Conservation (phyloP, 23 tunicate genomes). For the Trididemnum nubilum region DNA sequence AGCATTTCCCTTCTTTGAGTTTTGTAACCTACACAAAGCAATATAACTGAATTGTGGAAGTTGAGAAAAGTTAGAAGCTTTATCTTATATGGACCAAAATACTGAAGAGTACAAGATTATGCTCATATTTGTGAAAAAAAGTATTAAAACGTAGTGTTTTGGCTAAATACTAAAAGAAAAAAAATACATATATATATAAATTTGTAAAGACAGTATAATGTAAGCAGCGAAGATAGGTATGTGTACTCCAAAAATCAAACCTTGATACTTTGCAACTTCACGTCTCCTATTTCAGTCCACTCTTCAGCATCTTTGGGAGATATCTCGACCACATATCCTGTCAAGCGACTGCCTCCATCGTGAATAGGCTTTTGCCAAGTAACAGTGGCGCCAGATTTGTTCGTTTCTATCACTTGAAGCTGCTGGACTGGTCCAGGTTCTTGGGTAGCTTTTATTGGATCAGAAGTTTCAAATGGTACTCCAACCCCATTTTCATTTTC, state of each 20-base stretch:
- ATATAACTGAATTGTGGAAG: neutral
- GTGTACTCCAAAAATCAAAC: too few species aligned
- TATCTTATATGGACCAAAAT: slow-evolving; percentile 6
- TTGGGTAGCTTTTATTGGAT: slow-evolving; percentile 80
- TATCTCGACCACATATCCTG: slow-evolving; percentile 73
- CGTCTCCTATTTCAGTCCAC: slow-evolving; percentile 66
- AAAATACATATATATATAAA: too few species aligned
- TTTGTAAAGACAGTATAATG: too few species aligned
- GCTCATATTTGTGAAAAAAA: neutral
- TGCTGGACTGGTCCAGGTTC: slow-evolving; percentile 84
- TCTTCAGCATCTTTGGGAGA: slow-evolving; percentile 77
- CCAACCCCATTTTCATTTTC: slow-evolving; percentile 95
- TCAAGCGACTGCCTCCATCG: slow-evolving; percentile 80
- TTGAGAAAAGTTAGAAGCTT: too few species aligned
- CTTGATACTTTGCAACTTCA: slow-evolving; percentile 58
- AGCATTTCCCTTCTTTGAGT: slow-evolving; percentile 74
- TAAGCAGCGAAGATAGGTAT: too few species aligned
- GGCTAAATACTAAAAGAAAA: too few species aligned
- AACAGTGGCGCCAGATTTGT: slow-evolving; percentile 52
- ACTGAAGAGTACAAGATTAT: slow-evolving; percentile 12
- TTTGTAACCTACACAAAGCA: slow-evolving; percentile 47
- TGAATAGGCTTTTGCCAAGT: slow-evolving; percentile 84
- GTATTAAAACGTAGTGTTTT: too few species aligned
- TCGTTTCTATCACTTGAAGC: slow-evolving; percentile 54
- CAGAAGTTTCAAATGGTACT: slow-evolving; percentile 61